Base-by-base conservation (phyloP, 2,113 vertebrate species). In the Pyxicephalus adspersus region DNA sequence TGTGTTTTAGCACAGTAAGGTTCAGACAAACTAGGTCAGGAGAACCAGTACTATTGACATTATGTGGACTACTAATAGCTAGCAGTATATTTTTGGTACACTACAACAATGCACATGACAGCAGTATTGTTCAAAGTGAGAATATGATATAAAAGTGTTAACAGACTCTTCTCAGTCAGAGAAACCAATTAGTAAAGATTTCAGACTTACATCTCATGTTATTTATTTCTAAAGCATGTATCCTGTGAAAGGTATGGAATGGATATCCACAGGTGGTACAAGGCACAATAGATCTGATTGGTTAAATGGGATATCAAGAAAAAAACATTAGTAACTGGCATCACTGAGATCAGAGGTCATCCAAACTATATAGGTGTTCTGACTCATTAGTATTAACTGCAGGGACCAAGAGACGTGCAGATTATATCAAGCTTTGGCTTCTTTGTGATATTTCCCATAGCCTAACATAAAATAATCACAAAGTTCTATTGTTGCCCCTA, bases 131-230 rank as follows among this genome's bases (percentile, higher is more conserved):
- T 45, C 38, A 45, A 45, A 45, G 6, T 45, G 58, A 15, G 9
- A 61, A 25, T 2, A 25, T 61, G 23, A 15, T 11, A 58, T 16
- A 61, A 45, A 23, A 25, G 31, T 55, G 17, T 63, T 75, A 75
- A 45, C 22, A 63, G 34, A 38, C 22, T 22, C 72, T 75, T 63
- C 72, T 61, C 72, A 60, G 72, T 19, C 34, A 75, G 72, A 50
- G 57, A 60, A 75, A 75, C 57, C 31, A 77, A 77, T 77, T 51
- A 64, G 34, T 29, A 77, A 77, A 77, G 74, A 68, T 68, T 55
- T 17, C 18, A 79, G 64, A 79, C 28, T 20, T 29, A 79, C 38
- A 77, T 57, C 29, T 58, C 51, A 68, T 23, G 76, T 58, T 60
- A 67, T 68, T 79, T 67, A 60, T 79, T 67, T 79, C 60, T 79